A percentile compares a stretch with the other conserved stretches of the same genome.
phyloP scores from a whole-genome alignment of 2,797 vertebrate genomes.

The Lophius americanus region DNA sequence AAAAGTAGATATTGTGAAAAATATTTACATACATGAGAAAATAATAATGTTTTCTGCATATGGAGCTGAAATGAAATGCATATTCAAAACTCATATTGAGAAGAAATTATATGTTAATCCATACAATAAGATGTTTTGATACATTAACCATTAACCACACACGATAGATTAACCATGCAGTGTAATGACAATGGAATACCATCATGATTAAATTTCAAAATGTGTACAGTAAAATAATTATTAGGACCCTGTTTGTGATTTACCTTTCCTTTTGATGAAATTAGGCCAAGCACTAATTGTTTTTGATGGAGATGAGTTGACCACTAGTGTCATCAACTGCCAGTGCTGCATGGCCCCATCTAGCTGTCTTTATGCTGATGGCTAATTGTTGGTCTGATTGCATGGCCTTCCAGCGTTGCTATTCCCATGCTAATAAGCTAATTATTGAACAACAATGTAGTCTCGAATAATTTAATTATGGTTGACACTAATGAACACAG shows the following conservation, averaged over 20 bases:
- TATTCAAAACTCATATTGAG: neutral
- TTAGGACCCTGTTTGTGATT: constrained; percentile 24
- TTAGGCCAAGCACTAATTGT: constrained; percentile 74
- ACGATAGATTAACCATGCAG: neutral
- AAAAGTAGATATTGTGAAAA: neutral
- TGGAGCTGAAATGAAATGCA: neutral
- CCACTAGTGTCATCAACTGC: constrained; percentile 71
- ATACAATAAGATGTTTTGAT: neutral
- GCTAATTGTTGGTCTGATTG: constrained; percentile 76
- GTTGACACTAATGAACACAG: constrained; percentile 69
- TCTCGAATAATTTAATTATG: constrained; percentile 78
- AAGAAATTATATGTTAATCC: neutral
- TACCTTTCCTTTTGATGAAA: constrained; percentile 63
- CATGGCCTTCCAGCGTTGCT: constrained; percentile 64
- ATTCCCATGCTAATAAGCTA: constrained; percentile 77
- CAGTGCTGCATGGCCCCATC: constrained; percentile 60
- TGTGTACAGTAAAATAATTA: neutral
- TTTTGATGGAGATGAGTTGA: constrained; percentile 79
- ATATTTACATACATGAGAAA: neutral
- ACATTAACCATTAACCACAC: no score
- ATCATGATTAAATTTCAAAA: neutral
- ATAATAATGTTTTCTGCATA: neutral
- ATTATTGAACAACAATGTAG: constrained; percentile 77
- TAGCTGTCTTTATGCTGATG: constrained; percentile 60
- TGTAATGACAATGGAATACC: constrained; percentile 1